phyloP scores from a whole-genome alignment of 1,140 invertebrate species.

The Bombus ignitus region DNA sequence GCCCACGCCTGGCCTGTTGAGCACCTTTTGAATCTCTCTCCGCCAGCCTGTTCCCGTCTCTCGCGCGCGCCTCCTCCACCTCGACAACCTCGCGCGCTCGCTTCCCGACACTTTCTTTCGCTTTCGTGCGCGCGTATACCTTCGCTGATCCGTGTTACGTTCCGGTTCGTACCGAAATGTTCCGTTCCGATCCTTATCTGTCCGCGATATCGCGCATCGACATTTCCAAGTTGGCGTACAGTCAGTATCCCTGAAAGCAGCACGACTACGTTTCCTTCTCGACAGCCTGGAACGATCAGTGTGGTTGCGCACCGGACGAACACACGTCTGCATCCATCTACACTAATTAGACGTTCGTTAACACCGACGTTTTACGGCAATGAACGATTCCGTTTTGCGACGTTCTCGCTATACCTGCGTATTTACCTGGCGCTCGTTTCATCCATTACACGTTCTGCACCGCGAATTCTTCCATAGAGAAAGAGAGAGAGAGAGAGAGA shows the following conservation, averaged over 20 bases:
- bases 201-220: conserved; percentile 14
- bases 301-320: conserved; percentile 3
- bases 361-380: too few relatives aligned
- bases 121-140: not conserved
- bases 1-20: conserved; percentile 72
- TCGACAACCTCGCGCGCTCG: conserved; percentile 12
- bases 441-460: too few relatives aligned
- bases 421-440: too few relatives aligned
- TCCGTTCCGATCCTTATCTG: not conserved
- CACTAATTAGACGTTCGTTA: not conserved
- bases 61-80: conserved; percentile 13
- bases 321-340: not conserved
- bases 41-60: conserved; percentile 42
- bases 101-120: conserved; percentile 2
- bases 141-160: not conserved
- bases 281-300: not conserved
- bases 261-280: conserved; percentile 5
- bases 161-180: not conserved
- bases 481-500: too few relatives aligned
- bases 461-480: too few relatives aligned
- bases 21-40: conserved; percentile 70
- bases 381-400: too few relatives aligned
- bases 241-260: not conserved
- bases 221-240: conserved; percentile 33
- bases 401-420: too few relatives aligned